Base-by-base conservation (phyloP, 2,888 invertebrate genomes). In the Metellina segmentata region DNA sequence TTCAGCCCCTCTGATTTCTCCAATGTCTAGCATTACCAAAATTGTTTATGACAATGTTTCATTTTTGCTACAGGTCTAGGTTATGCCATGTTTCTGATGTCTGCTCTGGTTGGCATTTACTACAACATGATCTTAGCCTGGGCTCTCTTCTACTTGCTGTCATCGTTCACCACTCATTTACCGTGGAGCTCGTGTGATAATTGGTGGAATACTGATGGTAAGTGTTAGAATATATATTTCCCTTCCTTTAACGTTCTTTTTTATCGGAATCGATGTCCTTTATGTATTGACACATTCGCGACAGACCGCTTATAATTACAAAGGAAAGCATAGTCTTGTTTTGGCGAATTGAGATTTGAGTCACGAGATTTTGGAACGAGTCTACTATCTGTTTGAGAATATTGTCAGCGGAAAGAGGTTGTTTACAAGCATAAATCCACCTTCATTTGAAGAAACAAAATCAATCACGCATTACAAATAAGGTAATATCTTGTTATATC, bases 111-210 rank as follows among this genome's bases (percentile, higher is more conserved):
- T 70, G 95, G 95, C 48, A 94, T 96, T 93, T 96, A 96, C 94
- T 95, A 96, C 94, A 96, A 96, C 94, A 95, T 96, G 94, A 95
- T 96, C 93, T 95, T 96, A 16, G 95, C 96, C 13, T 96, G 96
- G 95, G 95, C 96, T 2, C 94, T 96, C 71, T 95, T 95, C 94
- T 96, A 96, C 93, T 94, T 96, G 83, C 94, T 95, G 93, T 95
- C 95, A 7, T 95, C 95, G 11, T 95, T 95, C 93, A 94, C 94
- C 19, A 94, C 94, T 20, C 94, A 94, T 16, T 93, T 95, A 52
- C 95, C 95, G 0, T 95, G 95, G 95, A 94, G 94, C 71, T 94
- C 94, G 34, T 95, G 95, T 94, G 95, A 95, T 16, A 94, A 95
- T 91, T 94, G 94, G 89, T 95, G 95, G 95, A 95, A 95, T 93